These are phyloP conservation scores for Lepidurus arcticus DNA, from an alignment of 1,140 invertebrate genomes.

Conservation along the genomic window DNA sequence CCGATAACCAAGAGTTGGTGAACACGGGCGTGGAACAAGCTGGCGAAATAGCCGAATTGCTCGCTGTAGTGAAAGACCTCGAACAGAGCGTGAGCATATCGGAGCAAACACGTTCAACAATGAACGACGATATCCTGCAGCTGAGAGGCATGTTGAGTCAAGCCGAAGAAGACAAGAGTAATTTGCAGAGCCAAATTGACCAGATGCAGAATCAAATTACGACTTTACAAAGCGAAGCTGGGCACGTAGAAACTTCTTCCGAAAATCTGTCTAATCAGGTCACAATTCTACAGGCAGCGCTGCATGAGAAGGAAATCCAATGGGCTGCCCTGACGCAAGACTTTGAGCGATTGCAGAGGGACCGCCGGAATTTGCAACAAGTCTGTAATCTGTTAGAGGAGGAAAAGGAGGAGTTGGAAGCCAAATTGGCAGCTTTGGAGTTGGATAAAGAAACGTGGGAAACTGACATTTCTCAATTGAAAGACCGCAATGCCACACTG, in stretches of 20 bases:
- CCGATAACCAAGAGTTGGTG: not conserved
- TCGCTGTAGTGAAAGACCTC: not conserved
- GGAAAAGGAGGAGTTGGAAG: conserved; percentile 13
- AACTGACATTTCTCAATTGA: conserved; percentile 23
- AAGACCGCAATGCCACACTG: not conserved
- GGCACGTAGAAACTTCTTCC: not conserved
- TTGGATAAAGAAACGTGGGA: not conserved
- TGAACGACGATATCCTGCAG: not conserved
- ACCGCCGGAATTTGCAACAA: conserved; percentile 12
- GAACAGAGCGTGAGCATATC: not conserved
- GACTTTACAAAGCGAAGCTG: not conserved
- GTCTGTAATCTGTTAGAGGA: conserved; percentile 19
- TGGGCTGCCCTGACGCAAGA: not conserved
- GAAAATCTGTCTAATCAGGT: not conserved
- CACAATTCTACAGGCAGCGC: not conserved
- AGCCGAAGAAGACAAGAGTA: not conserved
- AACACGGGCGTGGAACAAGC: not conserved
- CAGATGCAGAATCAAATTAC: not conserved
- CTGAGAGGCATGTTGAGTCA: not conserved
- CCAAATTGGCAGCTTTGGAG: conserved; percentile 21
- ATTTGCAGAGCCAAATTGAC: conserved; percentile 8
- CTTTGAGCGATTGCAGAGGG: not conserved
- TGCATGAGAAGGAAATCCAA: not conserved
- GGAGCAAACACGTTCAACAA: not conserved
- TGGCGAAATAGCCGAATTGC: not conserved